Percentiles rank a stretch among this genome's conserved stretches.
Conservation (phyloP, 2,113 vertebrate species). For the Fregata magnificens region DNA sequence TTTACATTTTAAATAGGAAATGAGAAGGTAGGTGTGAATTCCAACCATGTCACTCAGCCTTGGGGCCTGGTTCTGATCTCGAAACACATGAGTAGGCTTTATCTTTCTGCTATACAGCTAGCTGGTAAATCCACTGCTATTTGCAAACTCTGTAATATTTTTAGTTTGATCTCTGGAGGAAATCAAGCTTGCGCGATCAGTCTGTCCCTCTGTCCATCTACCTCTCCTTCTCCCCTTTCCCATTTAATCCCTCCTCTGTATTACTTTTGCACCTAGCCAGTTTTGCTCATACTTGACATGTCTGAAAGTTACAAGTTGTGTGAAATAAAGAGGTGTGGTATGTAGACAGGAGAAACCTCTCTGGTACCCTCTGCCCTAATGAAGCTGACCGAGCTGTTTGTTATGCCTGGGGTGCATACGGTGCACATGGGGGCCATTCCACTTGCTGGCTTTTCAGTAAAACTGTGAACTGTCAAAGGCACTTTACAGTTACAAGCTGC, state of each 20-base stretch:
- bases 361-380: not conserved
- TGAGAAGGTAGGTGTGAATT: conserved; percentile 30
- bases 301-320: not conserved
- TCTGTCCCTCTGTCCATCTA: not conserved
- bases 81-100: not conserved
- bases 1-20: conserved; percentile 35
- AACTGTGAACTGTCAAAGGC: not conserved
- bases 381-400: not conserved
- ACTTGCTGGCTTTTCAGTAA: not conserved
- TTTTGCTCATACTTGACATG: not conserved
- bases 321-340: not conserved
- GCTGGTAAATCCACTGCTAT: not conserved
- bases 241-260: not conserved
- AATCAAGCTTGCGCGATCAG: not conserved
- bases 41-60: not conserved
- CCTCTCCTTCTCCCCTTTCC: not conserved
- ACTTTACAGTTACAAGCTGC: not conserved
- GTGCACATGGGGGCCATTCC: not conserved
- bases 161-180: not conserved
- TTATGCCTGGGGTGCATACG: not conserved
- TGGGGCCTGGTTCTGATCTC: conserved; percentile 4
- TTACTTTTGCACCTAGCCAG: not conserved
- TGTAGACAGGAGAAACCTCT: not conserved
- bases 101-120: not conserved
- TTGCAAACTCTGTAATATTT: not conserved